These are phyloP conservation scores for Xiphophorus couchianus DNA, from an alignment of 2,113 vertebrate species.

Conservation along the genomic window DNA sequence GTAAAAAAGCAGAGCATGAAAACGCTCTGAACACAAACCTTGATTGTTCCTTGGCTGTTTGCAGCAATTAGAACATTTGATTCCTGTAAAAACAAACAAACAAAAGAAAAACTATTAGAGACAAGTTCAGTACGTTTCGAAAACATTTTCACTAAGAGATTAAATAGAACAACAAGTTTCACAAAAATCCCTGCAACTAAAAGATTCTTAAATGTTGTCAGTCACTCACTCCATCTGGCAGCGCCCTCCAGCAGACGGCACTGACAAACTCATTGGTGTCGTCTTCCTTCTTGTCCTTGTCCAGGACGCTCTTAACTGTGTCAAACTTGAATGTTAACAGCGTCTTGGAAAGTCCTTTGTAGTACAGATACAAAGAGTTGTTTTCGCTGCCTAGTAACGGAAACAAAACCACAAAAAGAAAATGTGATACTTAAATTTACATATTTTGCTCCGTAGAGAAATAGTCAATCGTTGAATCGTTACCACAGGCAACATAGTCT, in stretches of 20 bases:
- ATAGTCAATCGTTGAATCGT: constrained; percentile 48
- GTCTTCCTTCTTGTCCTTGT: constrained; percentile 98
- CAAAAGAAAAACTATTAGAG: neutral
- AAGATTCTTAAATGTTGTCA: neutral
- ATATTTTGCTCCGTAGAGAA: neutral
- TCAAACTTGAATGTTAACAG: constrained; percentile 98
- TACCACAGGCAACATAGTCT: constrained; percentile 98
- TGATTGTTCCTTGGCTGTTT: constrained; percentile 99
- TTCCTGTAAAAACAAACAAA: constrained; percentile 83
- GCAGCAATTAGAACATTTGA: constrained; percentile 99
- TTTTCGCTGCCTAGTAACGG: constrained; percentile 90
- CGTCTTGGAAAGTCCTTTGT: constrained; percentile 99
- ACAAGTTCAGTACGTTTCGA: neutral
- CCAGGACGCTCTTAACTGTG: constrained; percentile 98
- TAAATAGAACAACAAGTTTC: neutral
- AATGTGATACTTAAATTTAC: too few species aligned
- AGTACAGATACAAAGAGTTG: constrained; percentile 98
- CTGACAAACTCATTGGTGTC: constrained; percentile 99
- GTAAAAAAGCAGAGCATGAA: neutral
- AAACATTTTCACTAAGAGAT: neutral
- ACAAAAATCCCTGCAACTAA: neutral
- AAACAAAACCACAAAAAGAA: neutral
- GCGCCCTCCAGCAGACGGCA: constrained; percentile 96
- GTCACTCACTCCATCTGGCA: constrained; percentile 92
- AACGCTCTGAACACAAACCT: constrained; percentile 82